Evolutionary conservation across 2,797 vertebrate species (phyloP).

Genomic region (Todus mexicanus): DNA sequence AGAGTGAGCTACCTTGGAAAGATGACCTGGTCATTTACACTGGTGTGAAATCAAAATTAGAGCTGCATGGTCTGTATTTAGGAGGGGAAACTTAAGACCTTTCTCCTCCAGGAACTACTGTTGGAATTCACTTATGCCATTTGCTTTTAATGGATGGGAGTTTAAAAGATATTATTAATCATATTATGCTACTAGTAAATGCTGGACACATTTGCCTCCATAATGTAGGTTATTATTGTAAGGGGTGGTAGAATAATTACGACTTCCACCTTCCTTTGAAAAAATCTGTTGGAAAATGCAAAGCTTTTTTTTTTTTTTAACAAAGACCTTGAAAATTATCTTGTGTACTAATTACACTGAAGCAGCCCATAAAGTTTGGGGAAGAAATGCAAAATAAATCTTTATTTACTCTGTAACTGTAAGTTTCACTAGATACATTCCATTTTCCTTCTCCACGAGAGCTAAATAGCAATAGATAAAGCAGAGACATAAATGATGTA

Average conservation of each 20-base stretch:
- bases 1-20: background rate
- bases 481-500: background rate
- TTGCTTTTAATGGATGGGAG: background rate
- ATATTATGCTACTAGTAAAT: background rate
- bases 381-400: conserved; percentile 44
- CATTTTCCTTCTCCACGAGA: background rate
- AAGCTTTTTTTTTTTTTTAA: background rate
- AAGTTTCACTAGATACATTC: background rate
- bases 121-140: background rate
- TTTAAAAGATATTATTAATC: background rate
- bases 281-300: background rate
- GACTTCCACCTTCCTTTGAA: background rate
- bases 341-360: conserved; percentile 38
- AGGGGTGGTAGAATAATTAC: background rate
- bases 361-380: conserved; percentile 43
- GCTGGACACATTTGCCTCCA: background rate
- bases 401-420: conserved; percentile 34
- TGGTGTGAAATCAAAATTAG: background rate
- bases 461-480: background rate
- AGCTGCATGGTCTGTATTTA: background rate
- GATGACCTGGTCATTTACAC: background rate
- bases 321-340: background rate
- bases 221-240: background rate
- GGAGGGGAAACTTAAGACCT: background rate
- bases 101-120: background rate